A percentile compares a stretch with the other conserved stretches of the same genome.
Conservation (phyloP, 2,797 vertebrate species). For the Xiphophorus birchmanni region DNA sequence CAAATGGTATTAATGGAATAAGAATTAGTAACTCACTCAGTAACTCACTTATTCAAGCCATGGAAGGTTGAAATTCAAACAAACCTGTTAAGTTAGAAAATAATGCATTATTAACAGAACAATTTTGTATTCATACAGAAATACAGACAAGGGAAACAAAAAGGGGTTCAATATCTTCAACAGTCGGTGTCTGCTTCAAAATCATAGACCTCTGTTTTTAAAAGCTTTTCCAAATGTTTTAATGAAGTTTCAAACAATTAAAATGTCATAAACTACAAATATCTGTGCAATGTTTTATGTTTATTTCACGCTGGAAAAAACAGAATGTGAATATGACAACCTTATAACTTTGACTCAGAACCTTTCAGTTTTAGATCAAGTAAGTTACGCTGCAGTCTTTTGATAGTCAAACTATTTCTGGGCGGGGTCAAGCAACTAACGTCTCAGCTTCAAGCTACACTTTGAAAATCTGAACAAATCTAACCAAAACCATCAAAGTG, state of each 20-base stretch:
- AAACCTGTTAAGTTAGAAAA: not conserved
- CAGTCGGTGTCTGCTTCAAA: not conserved
- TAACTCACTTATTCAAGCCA: not conserved
- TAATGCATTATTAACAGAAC: not conserved
- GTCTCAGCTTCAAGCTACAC: not conserved
- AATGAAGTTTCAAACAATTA: not conserved
- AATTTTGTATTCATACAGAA: not conserved
- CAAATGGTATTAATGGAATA: not conserved
- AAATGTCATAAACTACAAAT: not conserved
- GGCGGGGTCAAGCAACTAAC: not conserved
- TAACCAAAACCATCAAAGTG: constrained; percentile 3
- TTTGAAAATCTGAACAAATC: not conserved
- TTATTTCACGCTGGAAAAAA: not conserved
- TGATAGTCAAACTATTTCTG: not conserved
- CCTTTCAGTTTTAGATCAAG: not conserved
- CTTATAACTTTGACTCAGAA: not conserved
- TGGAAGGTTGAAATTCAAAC: not conserved
- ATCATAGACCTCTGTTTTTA: not conserved
- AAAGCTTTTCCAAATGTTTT: not conserved
- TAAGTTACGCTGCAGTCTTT: not conserved
- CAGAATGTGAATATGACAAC: not conserved
- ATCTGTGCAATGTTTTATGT: not conserved
- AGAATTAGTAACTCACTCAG: not conserved
- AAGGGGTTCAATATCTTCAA: not conserved
- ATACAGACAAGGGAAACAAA: not conserved